Base-by-base conservation (phyloP, 2,797 vertebrate species). In the Tinamus major region DNA sequence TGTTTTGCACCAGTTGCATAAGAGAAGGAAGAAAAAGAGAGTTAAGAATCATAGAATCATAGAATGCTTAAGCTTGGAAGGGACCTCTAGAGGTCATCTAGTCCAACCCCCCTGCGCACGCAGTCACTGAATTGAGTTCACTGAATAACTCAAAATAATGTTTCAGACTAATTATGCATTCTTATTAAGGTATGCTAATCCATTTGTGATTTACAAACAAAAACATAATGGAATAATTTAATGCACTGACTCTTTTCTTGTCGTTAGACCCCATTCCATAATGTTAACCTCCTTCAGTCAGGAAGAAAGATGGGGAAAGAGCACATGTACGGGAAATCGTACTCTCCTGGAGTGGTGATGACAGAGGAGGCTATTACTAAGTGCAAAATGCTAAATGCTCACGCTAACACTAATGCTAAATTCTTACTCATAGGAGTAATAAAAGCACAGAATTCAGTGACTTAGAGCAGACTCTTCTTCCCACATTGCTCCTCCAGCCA, bases 141-240 rank as follows among this genome's bases (percentile, higher is more conserved):
- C 39, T 48, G 55, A 33, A 17, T 81, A 91, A 93, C 31, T 69
- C 81, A 76, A 85, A 89, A 79, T 64, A 59, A 69, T 33, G 68
- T 68, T 14, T 81, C 80, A 82, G 26, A 44, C 27, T 76, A 94
- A 85, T 3, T 51, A 77, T 85, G 79, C 59, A 69, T 76, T 92
- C 70, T 95, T 90, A 31, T 64, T 79, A 62, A 49, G 37, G 71
- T 31, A 58, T 53, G 53, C 41, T 77, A 33, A 39, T 82, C 71
- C 26, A 41, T 53, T 77, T 93, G 55, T 74, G 83, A 92, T 70
- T 83, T 3, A 89, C 23, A 77, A 85, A 94, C 64, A 92, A 62
- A 76, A 76, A 92, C 94, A 93, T 91, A 88, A 84, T 69, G 55
- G 51, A 87, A 63, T 74, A 62, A 86, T 88, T 88, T 84, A 84